Conservation (phyloP, 2,888 invertebrate genomes). For the Rapana venosa region DNA sequence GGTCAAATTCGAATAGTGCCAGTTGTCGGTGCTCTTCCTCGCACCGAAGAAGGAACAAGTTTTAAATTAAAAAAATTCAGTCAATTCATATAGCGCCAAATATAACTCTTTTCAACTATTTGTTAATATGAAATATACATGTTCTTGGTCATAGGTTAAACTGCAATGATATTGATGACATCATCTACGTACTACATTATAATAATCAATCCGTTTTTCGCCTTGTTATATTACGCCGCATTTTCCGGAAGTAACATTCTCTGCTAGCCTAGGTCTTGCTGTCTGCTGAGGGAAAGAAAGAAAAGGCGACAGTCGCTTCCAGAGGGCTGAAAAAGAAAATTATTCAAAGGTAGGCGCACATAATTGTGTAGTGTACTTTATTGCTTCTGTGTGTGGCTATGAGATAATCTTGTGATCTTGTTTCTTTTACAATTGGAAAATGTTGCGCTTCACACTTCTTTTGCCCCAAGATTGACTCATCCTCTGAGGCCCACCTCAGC, state of each 20-base stretch:
- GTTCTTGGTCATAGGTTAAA: background rate
- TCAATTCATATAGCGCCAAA: no score
- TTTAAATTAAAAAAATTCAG: no score
- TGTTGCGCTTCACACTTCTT: background rate
- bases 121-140: no score
- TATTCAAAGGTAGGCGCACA: background rate
- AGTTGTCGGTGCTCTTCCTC: background rate
- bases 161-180: constrained; percentile 14
- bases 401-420: background rate
- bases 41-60: no score
- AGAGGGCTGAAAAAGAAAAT: background rate
- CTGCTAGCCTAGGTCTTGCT: background rate
- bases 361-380: background rate
- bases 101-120: no score
- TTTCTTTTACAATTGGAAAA: background rate
- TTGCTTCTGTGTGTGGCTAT: background rate
- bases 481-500: no score
- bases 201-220: background rate
- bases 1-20: constrained; percentile 4
- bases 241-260: constrained; percentile 12
- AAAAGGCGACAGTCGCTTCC: background rate
- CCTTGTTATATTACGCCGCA: background rate
- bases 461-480: background rate
- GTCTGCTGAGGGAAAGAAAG: constrained; percentile 5
- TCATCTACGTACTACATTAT: constrained; percentile 10